These are phyloP conservation scores for Phainopepla nitens DNA, from an alignment of 2,113 vertebrate genomes.

Conservation along the genomic window DNA sequence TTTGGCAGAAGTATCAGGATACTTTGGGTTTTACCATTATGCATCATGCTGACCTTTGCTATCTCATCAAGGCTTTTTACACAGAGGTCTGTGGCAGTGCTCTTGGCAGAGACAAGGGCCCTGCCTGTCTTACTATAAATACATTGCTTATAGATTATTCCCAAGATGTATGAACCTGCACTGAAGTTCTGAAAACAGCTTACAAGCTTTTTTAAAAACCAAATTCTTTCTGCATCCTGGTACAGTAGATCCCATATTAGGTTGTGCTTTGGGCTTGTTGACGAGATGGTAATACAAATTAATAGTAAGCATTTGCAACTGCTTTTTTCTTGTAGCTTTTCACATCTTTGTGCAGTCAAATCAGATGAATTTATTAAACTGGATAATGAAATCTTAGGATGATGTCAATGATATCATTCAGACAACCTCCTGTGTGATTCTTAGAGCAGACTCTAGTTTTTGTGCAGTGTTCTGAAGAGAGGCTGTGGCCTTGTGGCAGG, in stretches of 20 bases:
- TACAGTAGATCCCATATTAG: neutral
- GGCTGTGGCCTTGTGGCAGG: constrained; percentile 66
- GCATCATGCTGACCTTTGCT: neutral
- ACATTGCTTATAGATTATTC: neutral
- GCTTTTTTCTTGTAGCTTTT: neutral
- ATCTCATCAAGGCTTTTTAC: neutral
- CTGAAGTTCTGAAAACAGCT: neutral
- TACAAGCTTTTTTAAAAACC: neutral
- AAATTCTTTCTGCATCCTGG: neutral
- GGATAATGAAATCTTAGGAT: neutral
- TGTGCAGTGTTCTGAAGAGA: neutral
- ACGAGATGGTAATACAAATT: neutral
- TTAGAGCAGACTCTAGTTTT: neutral
- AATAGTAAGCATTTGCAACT: neutral
- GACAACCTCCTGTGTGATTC: neutral
- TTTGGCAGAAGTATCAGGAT: neutral
- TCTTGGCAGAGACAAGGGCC: neutral
- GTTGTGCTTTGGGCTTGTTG: neutral
- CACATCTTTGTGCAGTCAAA: neutral
- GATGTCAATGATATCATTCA: neutral
- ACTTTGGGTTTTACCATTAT: neutral
- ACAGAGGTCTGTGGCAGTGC: neutral
- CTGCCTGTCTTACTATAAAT: neutral
- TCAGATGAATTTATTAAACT: neutral
- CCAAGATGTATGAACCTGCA: neutral